Evolutionary conservation across 2,888 invertebrate genomes (phyloP).

Genomic region (Andrena praecox): DNA sequence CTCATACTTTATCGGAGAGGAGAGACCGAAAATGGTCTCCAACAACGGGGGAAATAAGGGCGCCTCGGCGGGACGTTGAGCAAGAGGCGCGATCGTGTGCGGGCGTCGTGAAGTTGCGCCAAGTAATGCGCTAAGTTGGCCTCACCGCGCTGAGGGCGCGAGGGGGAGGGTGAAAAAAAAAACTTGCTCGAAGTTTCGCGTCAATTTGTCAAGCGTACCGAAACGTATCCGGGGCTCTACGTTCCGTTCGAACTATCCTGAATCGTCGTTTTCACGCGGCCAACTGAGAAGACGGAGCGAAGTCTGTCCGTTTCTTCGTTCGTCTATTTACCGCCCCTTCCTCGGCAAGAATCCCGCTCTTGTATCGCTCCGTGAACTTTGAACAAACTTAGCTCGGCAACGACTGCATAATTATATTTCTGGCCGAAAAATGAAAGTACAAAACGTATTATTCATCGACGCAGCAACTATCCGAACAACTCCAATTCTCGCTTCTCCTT

Average conservation of each 20-base stretch:
- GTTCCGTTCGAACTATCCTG: slow-evolving; percentile 63
- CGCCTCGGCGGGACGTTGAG: slow-evolving; percentile 14
- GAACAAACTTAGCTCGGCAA: not conserved
- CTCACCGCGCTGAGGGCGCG: not conserved
- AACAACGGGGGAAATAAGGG: slow-evolving; percentile 48
- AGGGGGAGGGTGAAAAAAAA: slow-evolving; percentile 23
- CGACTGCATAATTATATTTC: not conserved
- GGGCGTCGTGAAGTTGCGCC: slow-evolving; percentile 53
- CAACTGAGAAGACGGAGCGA: slow-evolving; percentile 32
- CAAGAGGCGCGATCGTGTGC: slow-evolving; percentile 36
- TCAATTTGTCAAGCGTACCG: slow-evolving; percentile 73
- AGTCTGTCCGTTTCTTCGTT: slow-evolving; percentile 23
- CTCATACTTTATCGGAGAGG: slow-evolving; percentile 20
- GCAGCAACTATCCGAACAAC: not conserved
- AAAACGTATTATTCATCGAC: not conserved
- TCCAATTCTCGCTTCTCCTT: too few relatives aligned
- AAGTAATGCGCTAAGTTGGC: slow-evolving; percentile 64
- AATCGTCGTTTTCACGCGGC: slow-evolving; percentile 55
- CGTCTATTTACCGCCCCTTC: slow-evolving; percentile 29
- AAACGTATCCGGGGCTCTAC: slow-evolving; percentile 64
- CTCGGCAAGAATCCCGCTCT: not conserved
- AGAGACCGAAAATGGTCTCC: slow-evolving; percentile 39
- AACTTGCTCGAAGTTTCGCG: slow-evolving; percentile 56
- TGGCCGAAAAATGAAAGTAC: not conserved
- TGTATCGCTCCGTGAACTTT: slow-evolving; percentile 2